phyloP scores from a whole-genome alignment of 1,140 invertebrate genomes.

The Cyrtorhinus lividipennis region DNA sequence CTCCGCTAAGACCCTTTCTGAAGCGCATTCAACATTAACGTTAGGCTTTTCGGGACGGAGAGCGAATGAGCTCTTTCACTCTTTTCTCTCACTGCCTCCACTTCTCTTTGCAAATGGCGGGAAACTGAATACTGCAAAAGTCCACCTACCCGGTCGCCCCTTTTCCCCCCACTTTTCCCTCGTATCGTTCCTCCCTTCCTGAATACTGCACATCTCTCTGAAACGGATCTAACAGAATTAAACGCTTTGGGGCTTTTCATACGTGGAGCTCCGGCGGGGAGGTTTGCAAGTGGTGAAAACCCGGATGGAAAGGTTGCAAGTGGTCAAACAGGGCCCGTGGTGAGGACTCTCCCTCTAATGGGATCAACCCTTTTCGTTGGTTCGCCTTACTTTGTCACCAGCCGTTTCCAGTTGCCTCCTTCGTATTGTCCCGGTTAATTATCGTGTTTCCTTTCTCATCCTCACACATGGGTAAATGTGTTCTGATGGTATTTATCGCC shows the following conservation, averaged over 20 bases:
- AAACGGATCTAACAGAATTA: constrained; percentile 5
- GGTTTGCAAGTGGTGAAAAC: too few species aligned
- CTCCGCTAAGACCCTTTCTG: constrained; percentile 4
- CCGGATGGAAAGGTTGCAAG: too few species aligned
- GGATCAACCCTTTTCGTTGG: too few species aligned
- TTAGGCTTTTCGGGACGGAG: constrained; percentile 1
- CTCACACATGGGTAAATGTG: too few species aligned
- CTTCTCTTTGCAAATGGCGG: background rate
- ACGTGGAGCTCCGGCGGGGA: too few species aligned
- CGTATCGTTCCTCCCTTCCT: background rate
- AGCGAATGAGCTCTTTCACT: background rate
- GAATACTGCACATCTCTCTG: constrained; percentile 4
- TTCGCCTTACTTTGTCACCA: too few species aligned
- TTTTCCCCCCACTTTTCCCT: background rate
- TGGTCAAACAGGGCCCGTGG: too few species aligned
- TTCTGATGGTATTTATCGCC: too few species aligned
- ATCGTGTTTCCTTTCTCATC: too few species aligned
- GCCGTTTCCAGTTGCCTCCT: too few species aligned
- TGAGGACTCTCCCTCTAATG: too few species aligned
- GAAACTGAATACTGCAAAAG: constrained; percentile 6
- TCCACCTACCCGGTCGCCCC: background rate
- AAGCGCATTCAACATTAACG: constrained; percentile 3
- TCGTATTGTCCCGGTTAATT: too few species aligned
- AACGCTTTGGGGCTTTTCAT: background rate
- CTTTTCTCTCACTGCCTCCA: background rate